A percentile compares a stretch with the other conserved stretches of the same genome.
Evolutionary conservation across 1,140 invertebrate genomes (phyloP).

Genomic region (Drosophila ananassae): DNA sequence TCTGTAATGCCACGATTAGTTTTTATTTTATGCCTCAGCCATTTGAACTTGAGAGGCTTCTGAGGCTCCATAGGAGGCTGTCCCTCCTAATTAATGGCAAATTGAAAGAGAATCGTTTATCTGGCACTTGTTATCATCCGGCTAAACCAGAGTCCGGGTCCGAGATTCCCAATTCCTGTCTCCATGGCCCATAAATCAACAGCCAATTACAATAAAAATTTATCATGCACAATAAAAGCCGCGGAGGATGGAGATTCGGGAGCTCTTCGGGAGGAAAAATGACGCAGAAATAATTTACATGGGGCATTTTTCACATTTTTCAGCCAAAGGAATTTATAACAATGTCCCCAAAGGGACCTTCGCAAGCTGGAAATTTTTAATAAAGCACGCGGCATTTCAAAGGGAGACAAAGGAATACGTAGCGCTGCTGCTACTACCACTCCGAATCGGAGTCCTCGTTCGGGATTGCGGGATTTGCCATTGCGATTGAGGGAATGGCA

Average conservation of each 20-base stretch:
- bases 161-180: slow-evolving; percentile 22
- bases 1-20: slow-evolving; percentile 65
- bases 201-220: slow-evolving; percentile 82
- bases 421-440: not conserved
- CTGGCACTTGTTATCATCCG: slow-evolving; percentile 51
- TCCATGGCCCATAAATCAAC: slow-evolving; percentile 70
- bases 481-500: slow-evolving; percentile 43
- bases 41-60: slow-evolving; percentile 37
- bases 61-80: slow-evolving; percentile 3
- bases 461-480: slow-evolving; percentile 23
- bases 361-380: slow-evolving; percentile 71
- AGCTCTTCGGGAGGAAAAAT: slow-evolving; percentile 18
- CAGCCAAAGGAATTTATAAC: slow-evolving; percentile 73
- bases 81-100: slow-evolving; percentile 42
- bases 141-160: slow-evolving; percentile 7
- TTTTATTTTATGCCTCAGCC: slow-evolving; percentile 68
- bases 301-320: slow-evolving; percentile 79
- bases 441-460: slow-evolving; percentile 14
- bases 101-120: slow-evolving; percentile 67
- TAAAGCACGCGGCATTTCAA: slow-evolving; percentile 72
- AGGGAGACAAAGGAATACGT: slow-evolving; percentile 37
- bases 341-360: slow-evolving; percentile 73
- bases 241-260: not conserved
- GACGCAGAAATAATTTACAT: slow-evolving; percentile 78
- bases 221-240: slow-evolving; percentile 77